These are phyloP conservation scores for Zophobas atratus DNA, from an alignment of 1,140 invertebrate species.

Conservation along the genomic window DNA sequence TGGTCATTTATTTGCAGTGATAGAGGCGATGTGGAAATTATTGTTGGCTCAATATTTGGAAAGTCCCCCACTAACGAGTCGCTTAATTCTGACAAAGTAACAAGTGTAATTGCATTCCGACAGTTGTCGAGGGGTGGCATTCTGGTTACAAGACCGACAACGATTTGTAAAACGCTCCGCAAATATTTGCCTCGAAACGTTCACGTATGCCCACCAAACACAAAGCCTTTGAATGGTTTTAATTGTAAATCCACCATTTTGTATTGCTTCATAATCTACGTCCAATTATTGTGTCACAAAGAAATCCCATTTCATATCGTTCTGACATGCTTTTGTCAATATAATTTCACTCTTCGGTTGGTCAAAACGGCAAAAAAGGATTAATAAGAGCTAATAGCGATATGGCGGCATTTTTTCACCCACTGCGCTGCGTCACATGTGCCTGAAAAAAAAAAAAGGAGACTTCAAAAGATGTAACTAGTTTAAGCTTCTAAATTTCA, in stretches of 20 bases:
- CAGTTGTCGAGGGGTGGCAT: conserved; percentile 44
- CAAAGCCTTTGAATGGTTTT: conserved; percentile 25
- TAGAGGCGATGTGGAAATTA: conserved; percentile 11
- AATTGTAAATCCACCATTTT: conserved; percentile 37
- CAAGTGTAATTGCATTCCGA: conserved; percentile 56
- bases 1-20: conserved; percentile 9
- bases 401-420: no score
- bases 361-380: conserved; percentile 9
- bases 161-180: conserved; percentile 57
- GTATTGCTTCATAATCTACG: conserved; percentile 13
- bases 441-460: no score
- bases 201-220: conserved; percentile 11
- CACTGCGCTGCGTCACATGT: no score
- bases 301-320: conserved; percentile 26
- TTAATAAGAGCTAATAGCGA: conserved; percentile 3
- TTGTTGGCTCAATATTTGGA: conserved; percentile 5
- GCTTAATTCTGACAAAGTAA: conserved; percentile 54
- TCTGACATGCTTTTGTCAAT: conserved; percentile 22
- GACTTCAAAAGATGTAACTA: no score
- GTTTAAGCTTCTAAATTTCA: no score
- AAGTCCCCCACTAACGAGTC: conserved; percentile 19
- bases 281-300: conserved; percentile 23
- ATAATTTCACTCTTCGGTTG: conserved; percentile 23
- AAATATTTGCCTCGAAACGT: conserved; percentile 52
- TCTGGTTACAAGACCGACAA: conserved; percentile 46